Evolutionary conservation across 2,113 vertebrate genomes (phyloP).

Genomic region (Myiagra hebetior): DNA sequence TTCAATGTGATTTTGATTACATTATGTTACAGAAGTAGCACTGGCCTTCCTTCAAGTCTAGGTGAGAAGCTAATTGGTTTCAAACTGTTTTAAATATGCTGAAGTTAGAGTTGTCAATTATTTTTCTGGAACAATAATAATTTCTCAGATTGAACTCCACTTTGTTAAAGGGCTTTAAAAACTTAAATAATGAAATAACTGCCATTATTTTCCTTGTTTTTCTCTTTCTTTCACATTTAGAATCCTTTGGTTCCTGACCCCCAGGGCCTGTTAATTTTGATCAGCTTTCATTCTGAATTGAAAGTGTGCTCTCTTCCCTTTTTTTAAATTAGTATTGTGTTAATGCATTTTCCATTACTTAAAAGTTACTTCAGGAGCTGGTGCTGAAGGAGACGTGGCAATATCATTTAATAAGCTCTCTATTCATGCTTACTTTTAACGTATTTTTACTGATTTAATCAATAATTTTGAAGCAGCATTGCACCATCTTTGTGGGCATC

Average conservation of each 20-base stretch:
- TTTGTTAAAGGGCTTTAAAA: conserved; percentile 36
- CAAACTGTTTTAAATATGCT: conserved; percentile 66
- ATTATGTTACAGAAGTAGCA: conserved; percentile 32
- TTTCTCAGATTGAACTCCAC: conserved; percentile 31
- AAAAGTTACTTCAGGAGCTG: background rate
- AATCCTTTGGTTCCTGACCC: conserved; percentile 43
- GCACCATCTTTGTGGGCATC: background rate
- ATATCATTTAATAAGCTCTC: background rate
- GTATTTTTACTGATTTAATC: conserved; percentile 34
- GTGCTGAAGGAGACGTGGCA: background rate
- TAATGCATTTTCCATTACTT: conserved; percentile 20
- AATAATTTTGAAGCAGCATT: background rate
- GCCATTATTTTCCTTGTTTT: conserved; percentile 1
- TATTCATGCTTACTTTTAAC: background rate
- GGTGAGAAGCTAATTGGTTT: conserved; percentile 71
- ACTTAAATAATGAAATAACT: conserved; percentile 16
- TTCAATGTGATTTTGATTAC: conserved; percentile 43
- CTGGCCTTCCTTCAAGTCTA: conserved; percentile 63
- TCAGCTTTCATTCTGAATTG: conserved; percentile 32
- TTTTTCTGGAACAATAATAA: conserved; percentile 51
- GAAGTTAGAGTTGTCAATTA: conserved; percentile 55
- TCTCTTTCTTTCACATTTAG: conserved; percentile 1
- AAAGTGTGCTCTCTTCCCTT: background rate
- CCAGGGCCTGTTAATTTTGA: conserved; percentile 41
- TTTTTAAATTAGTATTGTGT: background rate